A percentile compares a stretch with the other conserved stretches of the same genome.
Conservation (phyloP, 1,140 invertebrate species). For the Danaus melanippus region DNA sequence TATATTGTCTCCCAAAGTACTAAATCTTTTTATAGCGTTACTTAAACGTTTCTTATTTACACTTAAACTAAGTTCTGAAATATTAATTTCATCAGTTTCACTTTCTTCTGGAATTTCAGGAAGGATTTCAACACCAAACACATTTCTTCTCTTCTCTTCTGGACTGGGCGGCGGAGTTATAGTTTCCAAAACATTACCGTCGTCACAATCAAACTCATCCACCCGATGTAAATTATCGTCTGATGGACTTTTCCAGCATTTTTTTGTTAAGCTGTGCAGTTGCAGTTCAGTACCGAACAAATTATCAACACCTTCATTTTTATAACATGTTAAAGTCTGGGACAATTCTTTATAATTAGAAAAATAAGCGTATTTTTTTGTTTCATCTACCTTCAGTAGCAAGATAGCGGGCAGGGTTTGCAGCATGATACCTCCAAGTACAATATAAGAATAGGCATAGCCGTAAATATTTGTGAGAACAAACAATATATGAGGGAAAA, state of each 20-base stretch:
- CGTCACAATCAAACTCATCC: slow-evolving; percentile 32
- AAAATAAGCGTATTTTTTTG: slow-evolving; percentile 36
- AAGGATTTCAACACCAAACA: slow-evolving; percentile 64
- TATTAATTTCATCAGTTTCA: slow-evolving; percentile 36
- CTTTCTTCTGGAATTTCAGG: slow-evolving; percentile 69
- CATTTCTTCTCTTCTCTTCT: slow-evolving; percentile 56
- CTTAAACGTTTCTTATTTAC: slow-evolving; percentile 51
- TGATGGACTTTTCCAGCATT: slow-evolving; percentile 67
- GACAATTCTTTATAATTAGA: slow-evolving; percentile 54
- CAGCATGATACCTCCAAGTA: slow-evolving; percentile 52
- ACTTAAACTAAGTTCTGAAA: slow-evolving; percentile 19
- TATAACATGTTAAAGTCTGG: slow-evolving; percentile 52
- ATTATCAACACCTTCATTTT: slow-evolving; percentile 43
- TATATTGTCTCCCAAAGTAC: slow-evolving; percentile 63
- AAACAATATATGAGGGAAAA: slow-evolving; percentile 62
- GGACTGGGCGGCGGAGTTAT: slow-evolving; percentile 65
- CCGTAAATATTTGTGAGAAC: slow-evolving; percentile 55
- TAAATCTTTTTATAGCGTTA: slow-evolving; percentile 64
- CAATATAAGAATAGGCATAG: slow-evolving; percentile 46
- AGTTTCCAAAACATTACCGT: slow-evolving; percentile 34
- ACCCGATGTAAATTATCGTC: slow-evolving; percentile 53
- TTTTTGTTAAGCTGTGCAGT: slow-evolving; percentile 56
- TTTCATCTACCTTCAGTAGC: slow-evolving; percentile 48
- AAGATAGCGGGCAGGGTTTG: slow-evolving; percentile 58
- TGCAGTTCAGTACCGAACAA: slow-evolving; percentile 51